phyloP scores from a whole-genome alignment of 2,797 vertebrate genomes.

The Manis pentadactyla region DNA sequence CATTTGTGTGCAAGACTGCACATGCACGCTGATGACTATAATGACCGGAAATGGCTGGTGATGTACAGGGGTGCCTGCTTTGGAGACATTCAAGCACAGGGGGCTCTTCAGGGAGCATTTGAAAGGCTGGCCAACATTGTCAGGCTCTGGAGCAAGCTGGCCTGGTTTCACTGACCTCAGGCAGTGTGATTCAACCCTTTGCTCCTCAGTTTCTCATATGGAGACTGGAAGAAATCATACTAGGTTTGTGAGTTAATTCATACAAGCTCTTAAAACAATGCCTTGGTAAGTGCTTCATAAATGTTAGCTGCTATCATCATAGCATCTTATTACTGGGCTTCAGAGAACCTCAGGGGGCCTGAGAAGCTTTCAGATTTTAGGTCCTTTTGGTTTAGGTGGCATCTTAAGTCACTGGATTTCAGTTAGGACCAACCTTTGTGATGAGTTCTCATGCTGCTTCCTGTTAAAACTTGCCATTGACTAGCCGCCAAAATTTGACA shows the following conservation, averaged over 20 bases:
- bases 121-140: neutral
- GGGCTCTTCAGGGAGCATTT: neutral
- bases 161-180: neutral
- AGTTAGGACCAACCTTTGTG: too few species aligned
- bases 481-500: neutral
- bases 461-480: neutral
- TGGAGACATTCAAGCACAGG: neutral
- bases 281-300: neutral
- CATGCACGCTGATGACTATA: neutral
- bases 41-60: neutral
- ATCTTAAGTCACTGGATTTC: neutral
- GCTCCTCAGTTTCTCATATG: neutral
- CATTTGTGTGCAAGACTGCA: rapidly evolving
- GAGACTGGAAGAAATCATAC: neutral
- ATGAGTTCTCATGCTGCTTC: neutral
- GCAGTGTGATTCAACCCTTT: neutral
- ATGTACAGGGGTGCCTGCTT: neutral
- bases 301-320: neutral
- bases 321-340: neutral
- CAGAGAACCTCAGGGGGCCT: neutral
- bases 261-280: neutral
- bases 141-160: neutral
- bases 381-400: neutral
- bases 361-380: neutral
- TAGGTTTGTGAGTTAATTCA: neutral